Evolutionary conservation across 1,140 invertebrate genomes (phyloP), one percentile per base, ranked within the genome.

Genomic region (Aricia agestis): DNA sequence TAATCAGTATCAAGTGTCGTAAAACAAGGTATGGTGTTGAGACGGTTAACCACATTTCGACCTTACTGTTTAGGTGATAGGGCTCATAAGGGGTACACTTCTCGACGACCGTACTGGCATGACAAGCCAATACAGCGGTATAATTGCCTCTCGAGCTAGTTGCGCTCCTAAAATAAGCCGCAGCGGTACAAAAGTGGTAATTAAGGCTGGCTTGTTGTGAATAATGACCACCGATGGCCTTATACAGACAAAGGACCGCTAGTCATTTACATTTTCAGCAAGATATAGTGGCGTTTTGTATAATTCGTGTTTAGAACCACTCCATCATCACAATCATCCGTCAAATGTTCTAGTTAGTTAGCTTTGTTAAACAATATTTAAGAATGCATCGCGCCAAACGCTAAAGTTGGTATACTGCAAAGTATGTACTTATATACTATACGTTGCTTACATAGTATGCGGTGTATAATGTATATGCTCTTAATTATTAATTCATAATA

Each of bases 91-190:
- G 36, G 36, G 36, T 36, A 36, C 36, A 36, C 36, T 9, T 36
- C 36, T 36, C 36, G 5, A 32, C 32, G 32, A 36, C 36, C 36
- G 36, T 36, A 2, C 36, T 9, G 36, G 72, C 72, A 73, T 68
- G 72, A 71, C 77, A 74, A 81, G 70, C 79, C 82, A 82, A 85
- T 80, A 82, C 74, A 76, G 77, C 76, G 72, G 77, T 73, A 82
- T 86, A 86, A 89, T 89, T 86, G 81, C 77, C 78, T 79, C 80
- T 86, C 72, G 74, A 61, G 69, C 73, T 72, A 74, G 41, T 68
- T 70, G 63, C 73, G 70, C 59, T 71, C 63, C 70, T 74, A 71
- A 68, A 76, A 80, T 82, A 82, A 78, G 81, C 82, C 73, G 74
- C 76, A 18, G 68, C 66, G 57, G 69, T 74, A 72, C 69, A 71